Percentiles rank a stretch among this genome's conserved stretches.
These are phyloP conservation scores for Amazona guildingii DNA, from an alignment of 2,113 vertebrate genomes.

Conservation along the genomic window DNA sequence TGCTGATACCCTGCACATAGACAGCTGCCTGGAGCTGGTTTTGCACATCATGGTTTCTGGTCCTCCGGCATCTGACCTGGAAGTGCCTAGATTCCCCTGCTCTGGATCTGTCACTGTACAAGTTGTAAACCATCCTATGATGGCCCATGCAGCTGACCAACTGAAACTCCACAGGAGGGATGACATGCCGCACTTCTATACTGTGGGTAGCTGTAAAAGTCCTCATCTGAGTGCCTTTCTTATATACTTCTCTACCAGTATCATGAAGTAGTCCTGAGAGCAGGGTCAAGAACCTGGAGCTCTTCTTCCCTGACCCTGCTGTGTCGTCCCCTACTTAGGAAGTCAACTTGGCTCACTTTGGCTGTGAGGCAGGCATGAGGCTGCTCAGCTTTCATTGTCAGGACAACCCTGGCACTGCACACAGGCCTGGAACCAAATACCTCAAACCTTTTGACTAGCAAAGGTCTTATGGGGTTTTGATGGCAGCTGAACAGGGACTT, in stretches of 20 bases:
- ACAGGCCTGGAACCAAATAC: not conserved
- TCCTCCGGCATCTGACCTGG: not conserved
- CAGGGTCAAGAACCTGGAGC: not conserved
- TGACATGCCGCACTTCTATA: not conserved
- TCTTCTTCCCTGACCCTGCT: not conserved
- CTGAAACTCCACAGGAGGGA: not conserved
- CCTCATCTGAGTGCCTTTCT: not conserved
- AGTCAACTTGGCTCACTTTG: not conserved
- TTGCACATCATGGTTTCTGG: fast-evolving
- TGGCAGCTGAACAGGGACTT: not conserved
- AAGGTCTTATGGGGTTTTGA: not conserved
- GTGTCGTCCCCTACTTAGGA: not conserved
- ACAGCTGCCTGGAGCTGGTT: not conserved
- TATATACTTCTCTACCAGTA: not conserved
- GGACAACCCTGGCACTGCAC: not conserved
- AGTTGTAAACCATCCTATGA: not conserved
- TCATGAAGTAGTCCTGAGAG: not conserved
- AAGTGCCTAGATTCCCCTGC: not conserved
- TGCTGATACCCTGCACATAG: not conserved
- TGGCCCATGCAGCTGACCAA: not conserved
- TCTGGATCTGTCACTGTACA: not conserved
- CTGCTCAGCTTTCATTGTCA: not conserved
- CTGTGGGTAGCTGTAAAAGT: not conserved
- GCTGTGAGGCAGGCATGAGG: not conserved
- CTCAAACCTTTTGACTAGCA: not conserved